phyloP scores from a whole-genome alignment of 1,140 invertebrate genomes.

The Laupala kohalensis region DNA sequence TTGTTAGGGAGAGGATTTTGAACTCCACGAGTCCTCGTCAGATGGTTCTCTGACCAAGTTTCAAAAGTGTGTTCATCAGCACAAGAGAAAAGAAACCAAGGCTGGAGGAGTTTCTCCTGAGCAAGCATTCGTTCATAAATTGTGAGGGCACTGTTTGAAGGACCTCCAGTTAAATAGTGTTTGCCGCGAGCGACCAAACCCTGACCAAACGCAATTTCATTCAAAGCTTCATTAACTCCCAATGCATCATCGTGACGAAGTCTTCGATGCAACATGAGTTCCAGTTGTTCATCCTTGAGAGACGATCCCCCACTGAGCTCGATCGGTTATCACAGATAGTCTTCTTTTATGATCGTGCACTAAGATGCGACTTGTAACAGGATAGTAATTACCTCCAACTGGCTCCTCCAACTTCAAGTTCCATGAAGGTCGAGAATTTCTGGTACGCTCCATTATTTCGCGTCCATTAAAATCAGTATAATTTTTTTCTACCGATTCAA shows the following conservation, averaged over 20 bases:
- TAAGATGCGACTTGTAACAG: constrained; percentile 43
- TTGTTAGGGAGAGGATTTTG: constrained; percentile 49
- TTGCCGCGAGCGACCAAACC: constrained; percentile 45
- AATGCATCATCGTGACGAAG: constrained; percentile 46
- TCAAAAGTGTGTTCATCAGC: constrained; percentile 24
- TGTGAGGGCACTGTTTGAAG: constrained; percentile 5
- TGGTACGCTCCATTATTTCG: constrained; percentile 44
- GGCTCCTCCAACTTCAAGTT: constrained; percentile 34
- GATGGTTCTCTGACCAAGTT: constrained; percentile 27
- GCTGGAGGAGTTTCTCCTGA: constrained; percentile 2
- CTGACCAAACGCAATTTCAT: constrained; percentile 41
- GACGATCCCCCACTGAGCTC: constrained; percentile 47
- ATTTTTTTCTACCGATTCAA: no score
- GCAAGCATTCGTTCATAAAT: constrained; percentile 1
- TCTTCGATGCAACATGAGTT: constrained; percentile 43
- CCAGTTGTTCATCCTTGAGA: constrained; percentile 30
- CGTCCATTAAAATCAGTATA: constrained; percentile 63
- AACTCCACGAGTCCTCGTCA: constrained; percentile 32
- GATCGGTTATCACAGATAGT: constrained; percentile 37
- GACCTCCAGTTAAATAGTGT: constrained; percentile 22
- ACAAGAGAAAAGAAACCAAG: constrained; percentile 11
- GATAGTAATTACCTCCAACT: constrained; percentile 53
- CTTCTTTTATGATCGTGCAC: constrained; percentile 24
- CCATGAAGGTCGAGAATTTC: constrained; percentile 66
- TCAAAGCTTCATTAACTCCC: constrained; percentile 51